phyloP scores from a whole-genome alignment of 2,113 vertebrate genomes.

The Monarcha castaneiventris region DNA sequence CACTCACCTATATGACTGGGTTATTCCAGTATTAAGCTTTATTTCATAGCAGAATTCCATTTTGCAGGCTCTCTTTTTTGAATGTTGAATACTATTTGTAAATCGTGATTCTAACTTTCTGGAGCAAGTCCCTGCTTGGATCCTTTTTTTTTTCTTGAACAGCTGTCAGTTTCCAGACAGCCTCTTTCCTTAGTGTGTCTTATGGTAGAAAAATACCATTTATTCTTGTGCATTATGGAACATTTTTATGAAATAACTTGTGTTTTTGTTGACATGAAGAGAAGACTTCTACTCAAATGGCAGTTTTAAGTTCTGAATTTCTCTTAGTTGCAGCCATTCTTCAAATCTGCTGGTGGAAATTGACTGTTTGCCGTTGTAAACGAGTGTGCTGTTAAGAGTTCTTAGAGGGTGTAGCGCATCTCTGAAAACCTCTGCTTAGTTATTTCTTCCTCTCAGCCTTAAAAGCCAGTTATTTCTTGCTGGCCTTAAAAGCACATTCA shows the following conservation, averaged over 20 bases:
- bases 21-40: background rate
- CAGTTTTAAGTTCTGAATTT: background rate
- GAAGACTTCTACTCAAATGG: background rate
- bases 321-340: background rate
- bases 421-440: background rate
- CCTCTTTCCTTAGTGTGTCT: background rate
- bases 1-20: accelerated
- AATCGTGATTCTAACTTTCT: background rate
- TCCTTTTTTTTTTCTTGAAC: background rate
- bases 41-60: background rate
- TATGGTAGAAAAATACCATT: background rate
- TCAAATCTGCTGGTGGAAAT: background rate
- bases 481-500: background rate
- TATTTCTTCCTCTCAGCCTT: background rate
- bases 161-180: background rate
- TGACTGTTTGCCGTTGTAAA: background rate
- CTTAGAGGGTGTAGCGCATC: background rate
- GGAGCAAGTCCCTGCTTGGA: background rate
- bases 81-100: background rate
- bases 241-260: background rate
- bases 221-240: background rate
- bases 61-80: background rate
- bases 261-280: background rate
- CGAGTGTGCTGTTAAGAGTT: background rate
- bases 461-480: background rate